phyloP scores from a whole-genome alignment of 2,113 vertebrate genomes.

The Proterorhinus semilunaris region DNA sequence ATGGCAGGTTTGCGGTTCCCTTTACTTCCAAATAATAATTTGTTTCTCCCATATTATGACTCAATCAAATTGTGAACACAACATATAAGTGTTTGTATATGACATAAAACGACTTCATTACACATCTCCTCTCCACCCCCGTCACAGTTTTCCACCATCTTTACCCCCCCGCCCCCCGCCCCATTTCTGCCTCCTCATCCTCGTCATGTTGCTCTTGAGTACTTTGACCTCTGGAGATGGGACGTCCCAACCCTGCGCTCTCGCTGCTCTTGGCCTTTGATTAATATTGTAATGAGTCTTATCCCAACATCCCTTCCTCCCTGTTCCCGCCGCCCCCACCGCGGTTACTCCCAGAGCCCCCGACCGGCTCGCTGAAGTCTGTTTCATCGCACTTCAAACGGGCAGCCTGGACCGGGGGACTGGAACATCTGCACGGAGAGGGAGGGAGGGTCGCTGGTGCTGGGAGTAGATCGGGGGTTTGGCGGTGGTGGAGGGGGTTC shows the following conservation, averaged over 20 bases:
- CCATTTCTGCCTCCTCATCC: conserved; percentile 7
- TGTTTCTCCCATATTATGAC: too few relatives aligned
- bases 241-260: conserved; percentile 51
- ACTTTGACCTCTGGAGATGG: conserved; percentile 49
- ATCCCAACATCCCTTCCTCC: conserved; percentile 60
- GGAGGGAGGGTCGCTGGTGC: conserved; percentile 36
- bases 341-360: conserved; percentile 75
- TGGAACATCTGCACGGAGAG: conserved; percentile 91
- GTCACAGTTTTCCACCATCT: not conserved
- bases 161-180: not conserved
- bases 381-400: conserved; percentile 99
- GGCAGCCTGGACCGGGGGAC: conserved; percentile 86
- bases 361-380: conserved; percentile 88
- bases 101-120: not conserved
- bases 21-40: too few relatives aligned
- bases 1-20: too few relatives aligned
- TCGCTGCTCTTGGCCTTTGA: conserved; percentile 72
- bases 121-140: not conserved
- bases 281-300: conserved; percentile 88
- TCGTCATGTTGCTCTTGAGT: conserved; percentile 39
- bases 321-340: conserved; percentile 18
- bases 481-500: conserved; percentile 31
- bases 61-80: too few relatives aligned
- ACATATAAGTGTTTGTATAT: too few relatives aligned
- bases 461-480: conserved; percentile 52